Evolutionary conservation across 1,140 invertebrate genomes (phyloP).

Genomic region (Tachypleus tridentatus): DNA sequence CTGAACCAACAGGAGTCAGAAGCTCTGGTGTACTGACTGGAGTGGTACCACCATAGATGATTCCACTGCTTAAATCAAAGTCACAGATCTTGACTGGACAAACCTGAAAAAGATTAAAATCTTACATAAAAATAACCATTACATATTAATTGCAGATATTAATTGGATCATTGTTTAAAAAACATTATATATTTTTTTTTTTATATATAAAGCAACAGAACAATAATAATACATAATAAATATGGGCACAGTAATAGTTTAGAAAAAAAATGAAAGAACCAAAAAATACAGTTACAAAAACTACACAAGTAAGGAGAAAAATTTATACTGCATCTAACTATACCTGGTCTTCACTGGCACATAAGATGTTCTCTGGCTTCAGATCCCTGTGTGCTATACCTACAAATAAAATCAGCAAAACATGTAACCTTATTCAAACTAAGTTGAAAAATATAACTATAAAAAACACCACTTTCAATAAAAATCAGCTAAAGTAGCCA

Average conservation of each 20-base stretch:
- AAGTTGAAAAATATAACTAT: no score
- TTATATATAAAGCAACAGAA: neutral
- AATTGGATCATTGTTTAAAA: no score
- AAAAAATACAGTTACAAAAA: no score
- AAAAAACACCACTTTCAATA: no score
- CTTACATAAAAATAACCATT: no score
- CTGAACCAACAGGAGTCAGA: slow-evolving; percentile 85
- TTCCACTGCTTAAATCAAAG: slow-evolving; percentile 93
- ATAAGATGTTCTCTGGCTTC: slow-evolving; percentile 97
- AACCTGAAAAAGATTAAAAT: slow-evolving; percentile 32
- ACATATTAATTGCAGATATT: no score
- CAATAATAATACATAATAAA: neutral
- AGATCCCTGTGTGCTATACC: slow-evolving; percentile 82
- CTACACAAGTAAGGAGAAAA: no score
- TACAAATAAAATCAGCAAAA: neutral
- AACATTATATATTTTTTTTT: neutral
- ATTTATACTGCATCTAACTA: neutral
- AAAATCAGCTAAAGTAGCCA: no score
- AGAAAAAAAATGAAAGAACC: no score
- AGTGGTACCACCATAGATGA: slow-evolving; percentile 58
- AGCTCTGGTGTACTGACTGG: slow-evolving; percentile 82
- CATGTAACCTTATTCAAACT: no score
- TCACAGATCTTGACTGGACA: slow-evolving; percentile 95
- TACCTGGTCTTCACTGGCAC: slow-evolving; percentile 62
- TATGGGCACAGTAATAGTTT: no score